These are phyloP conservation scores for Oryzias melastigma DNA, from an alignment of 2,113 vertebrate genomes.

Conservation along the genomic window DNA sequence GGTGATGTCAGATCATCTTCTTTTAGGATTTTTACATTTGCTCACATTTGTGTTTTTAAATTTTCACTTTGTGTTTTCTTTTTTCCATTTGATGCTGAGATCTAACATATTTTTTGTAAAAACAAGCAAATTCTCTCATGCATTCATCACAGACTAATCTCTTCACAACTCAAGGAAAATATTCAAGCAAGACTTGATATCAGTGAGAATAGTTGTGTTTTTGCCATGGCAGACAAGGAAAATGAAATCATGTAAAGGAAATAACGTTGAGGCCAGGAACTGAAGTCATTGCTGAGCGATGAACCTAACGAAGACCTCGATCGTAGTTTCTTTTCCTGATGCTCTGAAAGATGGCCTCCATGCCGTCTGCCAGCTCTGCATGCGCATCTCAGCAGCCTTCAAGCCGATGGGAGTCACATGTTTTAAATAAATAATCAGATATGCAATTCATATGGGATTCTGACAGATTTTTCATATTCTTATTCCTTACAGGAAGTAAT, in stretches of 20 bases:
- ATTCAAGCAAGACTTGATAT: slow-evolving; percentile 23
- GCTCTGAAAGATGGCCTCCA: not conserved
- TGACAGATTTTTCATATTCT: slow-evolving; percentile 43
- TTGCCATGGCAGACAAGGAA: slow-evolving; percentile 19
- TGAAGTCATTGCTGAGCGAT: slow-evolving; percentile 15
- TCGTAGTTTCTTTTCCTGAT: slow-evolving; percentile 10
- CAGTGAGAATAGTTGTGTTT: slow-evolving; percentile 38
- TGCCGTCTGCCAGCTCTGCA: slow-evolving; percentile 6
- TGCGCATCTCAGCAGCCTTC: slow-evolving; percentile 18
- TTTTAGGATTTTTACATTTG: too few species aligned
- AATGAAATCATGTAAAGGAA: slow-evolving; percentile 18
- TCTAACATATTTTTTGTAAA: slow-evolving; percentile 18
- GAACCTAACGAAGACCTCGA: too few species aligned
- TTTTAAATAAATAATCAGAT: slow-evolving; percentile 29
- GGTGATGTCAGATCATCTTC: too few species aligned
- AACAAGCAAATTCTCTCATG: slow-evolving; percentile 13
- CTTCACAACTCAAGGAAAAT: slow-evolving; percentile 28
- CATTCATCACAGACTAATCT: slow-evolving; percentile 34
- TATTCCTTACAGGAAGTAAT: slow-evolving; percentile 51
- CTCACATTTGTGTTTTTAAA: too few species aligned
- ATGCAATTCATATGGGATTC: slow-evolving; percentile 10
- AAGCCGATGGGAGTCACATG: slow-evolving; percentile 21
- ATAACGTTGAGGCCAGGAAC: slow-evolving; percentile 9
- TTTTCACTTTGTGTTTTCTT: slow-evolving; percentile 6
- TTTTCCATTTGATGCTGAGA: slow-evolving; percentile 26